These are phyloP conservation scores for Uloborus plumipes DNA, from an alignment of 2,888 invertebrate species.

Conservation along the genomic window DNA sequence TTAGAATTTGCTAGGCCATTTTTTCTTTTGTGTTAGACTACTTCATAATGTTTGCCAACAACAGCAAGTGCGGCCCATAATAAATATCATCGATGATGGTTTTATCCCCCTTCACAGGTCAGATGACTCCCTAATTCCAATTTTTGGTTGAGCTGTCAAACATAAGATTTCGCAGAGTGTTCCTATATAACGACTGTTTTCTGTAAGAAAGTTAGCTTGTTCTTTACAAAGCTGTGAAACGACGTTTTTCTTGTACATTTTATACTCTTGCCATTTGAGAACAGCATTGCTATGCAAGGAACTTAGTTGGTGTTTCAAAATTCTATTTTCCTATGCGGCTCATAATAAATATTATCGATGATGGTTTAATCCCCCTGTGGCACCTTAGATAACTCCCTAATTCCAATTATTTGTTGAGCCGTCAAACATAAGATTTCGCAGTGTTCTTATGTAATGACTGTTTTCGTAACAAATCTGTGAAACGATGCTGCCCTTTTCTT, in stretches of 20 bases:
- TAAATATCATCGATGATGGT: not conserved
- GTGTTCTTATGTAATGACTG: slow-evolving; percentile 2
- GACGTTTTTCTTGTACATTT: slow-evolving; percentile 3
- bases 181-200: slow-evolving; percentile 9
- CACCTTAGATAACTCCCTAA: not conserved
- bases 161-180: slow-evolving; percentile 13
- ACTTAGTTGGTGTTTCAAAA: slow-evolving; percentile 20
- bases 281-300: slow-evolving; percentile 12
- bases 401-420: slow-evolving; percentile 16
- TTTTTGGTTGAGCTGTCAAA: slow-evolving; percentile 1
- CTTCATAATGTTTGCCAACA: slow-evolving; percentile 4
- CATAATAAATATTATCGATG: not conserved
- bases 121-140: slow-evolving; percentile 15
- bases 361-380: not conserved
- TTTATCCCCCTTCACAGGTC: not conserved
- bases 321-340: not conserved
- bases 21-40: not conserved
- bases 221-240: slow-evolving; percentile 5
- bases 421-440: slow-evolving; percentile 9
- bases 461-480: slow-evolving; percentile 13
- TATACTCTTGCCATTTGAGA: not conserved
- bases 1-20: slow-evolving; percentile 10
- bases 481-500: not conserved
- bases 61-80: slow-evolving; percentile 7
- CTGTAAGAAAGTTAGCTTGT: not conserved